Conservation (phyloP, 2,113 vertebrate genomes). For the Coturnix japonica region DNA sequence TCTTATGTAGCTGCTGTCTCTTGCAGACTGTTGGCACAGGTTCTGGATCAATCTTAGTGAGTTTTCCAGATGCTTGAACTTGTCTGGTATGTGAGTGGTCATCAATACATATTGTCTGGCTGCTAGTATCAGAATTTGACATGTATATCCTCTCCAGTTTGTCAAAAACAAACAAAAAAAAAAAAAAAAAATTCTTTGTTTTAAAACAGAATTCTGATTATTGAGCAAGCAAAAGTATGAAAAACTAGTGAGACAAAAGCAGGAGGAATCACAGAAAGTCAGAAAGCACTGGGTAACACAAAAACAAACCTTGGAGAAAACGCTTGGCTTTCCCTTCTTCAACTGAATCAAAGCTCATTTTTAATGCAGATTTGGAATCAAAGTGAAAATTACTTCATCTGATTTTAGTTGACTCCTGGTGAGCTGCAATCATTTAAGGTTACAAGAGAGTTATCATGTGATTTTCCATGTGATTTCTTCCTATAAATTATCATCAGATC, state of each 20-base stretch:
- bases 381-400: conserved; percentile 15
- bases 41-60: neutral
- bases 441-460: neutral
- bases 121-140: neutral
- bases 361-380: conserved; percentile 1
- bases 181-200: neutral
- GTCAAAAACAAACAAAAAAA: neutral
- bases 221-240: neutral
- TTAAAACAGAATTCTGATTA: neutral
- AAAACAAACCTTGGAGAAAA: neutral
- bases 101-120: neutral
- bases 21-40: neutral
- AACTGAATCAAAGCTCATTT: neutral
- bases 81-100: neutral
- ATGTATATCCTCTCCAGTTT: neutral
- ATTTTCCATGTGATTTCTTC: conserved; percentile 25
- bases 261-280: neutral
- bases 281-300: neutral
- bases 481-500: neutral
- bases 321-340: neutral
- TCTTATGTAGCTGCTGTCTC: neutral
- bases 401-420: neutral
- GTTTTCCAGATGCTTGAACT: neutral
- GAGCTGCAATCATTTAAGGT: neutral
- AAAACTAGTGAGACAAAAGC: neutral